phyloP scores from a whole-genome alignment of 2,888 invertebrate species.

The Ennomos quercinarius region DNA sequence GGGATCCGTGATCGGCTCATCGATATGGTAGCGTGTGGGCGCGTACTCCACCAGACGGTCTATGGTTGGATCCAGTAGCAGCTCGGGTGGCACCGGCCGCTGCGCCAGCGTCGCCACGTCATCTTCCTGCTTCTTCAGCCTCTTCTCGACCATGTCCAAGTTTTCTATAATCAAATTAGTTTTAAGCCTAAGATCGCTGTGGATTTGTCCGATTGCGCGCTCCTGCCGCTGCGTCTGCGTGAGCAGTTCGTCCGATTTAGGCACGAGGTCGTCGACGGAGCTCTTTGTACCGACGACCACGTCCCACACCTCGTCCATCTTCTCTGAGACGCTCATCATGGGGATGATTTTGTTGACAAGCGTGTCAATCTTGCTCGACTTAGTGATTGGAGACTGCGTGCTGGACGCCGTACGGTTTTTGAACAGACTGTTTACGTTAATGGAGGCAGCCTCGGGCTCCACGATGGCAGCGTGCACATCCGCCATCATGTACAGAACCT shows the following conservation, averaged over 20 bases:
- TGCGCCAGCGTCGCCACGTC: slow-evolving; percentile 92
- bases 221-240: slow-evolving; percentile 95
- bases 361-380: slow-evolving; percentile 91
- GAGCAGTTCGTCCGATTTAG: slow-evolving; percentile 93
- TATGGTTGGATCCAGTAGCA: slow-evolving; percentile 90
- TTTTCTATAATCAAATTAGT: slow-evolving; percentile 95
- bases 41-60: slow-evolving; percentile 92
- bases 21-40: slow-evolving; percentile 87
- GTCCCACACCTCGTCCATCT: slow-evolving; percentile 97
- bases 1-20: slow-evolving; percentile 71
- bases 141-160: slow-evolving; percentile 93
- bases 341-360: slow-evolving; percentile 93
- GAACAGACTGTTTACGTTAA: slow-evolving; percentile 78
- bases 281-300: slow-evolving; percentile 95
- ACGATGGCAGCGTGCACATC: slow-evolving; percentile 94
- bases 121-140: slow-evolving; percentile 93
- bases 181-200: slow-evolving; percentile 91
- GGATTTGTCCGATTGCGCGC: slow-evolving; percentile 94
- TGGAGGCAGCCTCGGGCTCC: slow-evolving; percentile 87
- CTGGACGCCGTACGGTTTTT: slow-evolving; percentile 86
- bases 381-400: slow-evolving; percentile 84
- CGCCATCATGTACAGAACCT: slow-evolving; percentile 91
- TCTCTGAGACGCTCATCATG: slow-evolving; percentile 93
- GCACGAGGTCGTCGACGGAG: slow-evolving; percentile 93
- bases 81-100: slow-evolving; percentile 89